Evolutionary conservation across 2,113 vertebrate species (phyloP), one percentile per base, ranked within the genome.

Genomic region (Pelobates fuscus): DNA sequence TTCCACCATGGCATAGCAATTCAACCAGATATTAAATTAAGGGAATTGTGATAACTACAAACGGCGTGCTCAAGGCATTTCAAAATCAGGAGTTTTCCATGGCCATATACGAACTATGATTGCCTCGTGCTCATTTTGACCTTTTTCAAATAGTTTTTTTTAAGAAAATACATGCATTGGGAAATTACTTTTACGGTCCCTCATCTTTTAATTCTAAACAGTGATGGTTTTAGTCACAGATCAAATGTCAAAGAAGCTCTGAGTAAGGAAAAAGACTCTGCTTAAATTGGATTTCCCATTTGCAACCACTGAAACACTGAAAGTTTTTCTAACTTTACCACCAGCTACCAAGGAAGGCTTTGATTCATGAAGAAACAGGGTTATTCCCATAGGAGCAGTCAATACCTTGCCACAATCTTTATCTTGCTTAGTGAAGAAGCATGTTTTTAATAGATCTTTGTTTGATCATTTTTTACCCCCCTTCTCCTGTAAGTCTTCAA

Each of bases 381-480:
- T 2, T 6, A 78, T 71, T 82, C 83, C 77, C 81, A 14, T 0
- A 62, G 78, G 80, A 80, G 58, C n/a, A 44, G 49, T 73, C 78
- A 79, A 14, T 55, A 65, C n/a, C 78, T 73, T 82, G 81, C 78
- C 80, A 80, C 26, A 2, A 76, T 65, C 77, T 74, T 82, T 71
- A 86, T 83, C 81, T 81, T 77, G 44, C 71, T 84, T 81, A 80
- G 70, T 3, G 0, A 29, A 68, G 79, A 25, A 70, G 79, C 52
- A 73, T 80, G 82, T 81, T 81, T 86, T 86, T 80, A 85, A 83
- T 83, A 82, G 82, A 78, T 83, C 57, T 0, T 0, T 46, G 77
- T 82, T 84, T 86, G 80, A 85, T 81, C 78, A 20, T 59, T 55
- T 46, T 67, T 25, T n/a, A 15, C 57, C 26, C 23, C 12, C 63